Evolutionary conservation across 2,888 invertebrate species (phyloP), one percentile per base, ranked within the genome.

Genomic region (Diarsia mendica): DNA sequence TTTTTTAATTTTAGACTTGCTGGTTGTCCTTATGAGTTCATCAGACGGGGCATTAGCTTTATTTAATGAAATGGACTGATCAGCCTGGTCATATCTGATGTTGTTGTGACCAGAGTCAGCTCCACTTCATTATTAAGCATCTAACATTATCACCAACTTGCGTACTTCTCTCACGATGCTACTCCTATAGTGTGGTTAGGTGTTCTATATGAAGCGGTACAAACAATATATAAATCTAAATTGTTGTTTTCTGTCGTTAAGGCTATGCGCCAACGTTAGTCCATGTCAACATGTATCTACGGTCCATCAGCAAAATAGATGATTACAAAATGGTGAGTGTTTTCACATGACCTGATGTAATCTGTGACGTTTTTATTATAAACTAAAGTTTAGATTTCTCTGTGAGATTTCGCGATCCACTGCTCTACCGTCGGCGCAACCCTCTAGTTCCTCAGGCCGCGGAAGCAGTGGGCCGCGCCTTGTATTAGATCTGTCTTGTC

Each of bases 261-360:
- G 98, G 97, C 97, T 98, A 98, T 96, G 97, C 97, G 95, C 98
- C 99, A 92, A 98, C 99, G 94, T 97, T 97, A 97, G 99, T 99
- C 94, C 96, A 97, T 95, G 99, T 99, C 97, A 99, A 99, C 98
- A 98, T 99, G 97, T 98, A 98, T 97, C 98, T 99, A 90, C 98
- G 99, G 95, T 99, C 99, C 97, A 99, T 99, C 97, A 99, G 99
- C 98, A 99, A 99, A 98, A 99, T 99, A 97, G 98, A 99, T 97
- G 99, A 99, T 98, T 99, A 99, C 97, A 98, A 99, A 97, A 99
- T 99, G 99, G 99, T 99, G 98, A 99, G 99, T 98, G 92, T 95
- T 89, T 91, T 89, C 91, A 94, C 90, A 90, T 89, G 89, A 90
- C 89, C 90, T 72, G 85, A 87, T 83, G 88, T 85, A 84, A 85